Evolutionary conservation across 2,113 vertebrate genomes (phyloP).

Genomic region (Progne subis): DNA sequence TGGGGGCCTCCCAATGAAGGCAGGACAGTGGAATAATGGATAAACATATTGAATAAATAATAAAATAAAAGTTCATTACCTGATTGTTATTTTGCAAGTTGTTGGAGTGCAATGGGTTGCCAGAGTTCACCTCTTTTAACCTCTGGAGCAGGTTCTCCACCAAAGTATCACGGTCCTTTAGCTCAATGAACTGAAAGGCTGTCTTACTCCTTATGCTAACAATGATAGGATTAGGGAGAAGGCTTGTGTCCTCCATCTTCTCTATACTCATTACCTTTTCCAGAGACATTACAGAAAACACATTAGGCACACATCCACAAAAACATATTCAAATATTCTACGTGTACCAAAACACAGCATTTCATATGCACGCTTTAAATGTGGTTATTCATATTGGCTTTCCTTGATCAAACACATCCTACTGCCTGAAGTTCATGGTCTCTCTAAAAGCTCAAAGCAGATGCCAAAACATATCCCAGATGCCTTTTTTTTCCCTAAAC

Average conservation of each 20-base stretch:
- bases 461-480: background rate
- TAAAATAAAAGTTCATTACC: slow-evolving; percentile 49
- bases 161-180: slow-evolving; percentile 83
- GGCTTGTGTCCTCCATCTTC: slow-evolving; percentile 91
- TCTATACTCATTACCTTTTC: slow-evolving; percentile 90
- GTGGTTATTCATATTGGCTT: background rate
- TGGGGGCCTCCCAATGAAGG: background rate
- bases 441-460: background rate
- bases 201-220: slow-evolving; percentile 87
- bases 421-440: background rate
- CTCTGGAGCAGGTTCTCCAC: slow-evolving; percentile 81
- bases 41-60: background rate
- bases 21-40: background rate
- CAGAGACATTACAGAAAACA: background rate
- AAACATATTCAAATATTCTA: background rate
- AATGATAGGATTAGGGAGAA: slow-evolving; percentile 90
- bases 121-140: slow-evolving; percentile 74
- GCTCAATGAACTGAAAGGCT: slow-evolving; percentile 95
- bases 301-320: background rate
- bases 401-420: background rate
- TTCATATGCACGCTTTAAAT: background rate
- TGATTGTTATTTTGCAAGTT: slow-evolving; percentile 40
- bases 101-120: slow-evolving; percentile 39
- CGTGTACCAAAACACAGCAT: background rate
- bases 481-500: background rate